A percentile compares a stretch with the other conserved stretches of the same genome.
These are phyloP conservation scores for Poeciliopsis gracilis DNA, from an alignment of 2,797 vertebrate species.

Conservation along the genomic window DNA sequence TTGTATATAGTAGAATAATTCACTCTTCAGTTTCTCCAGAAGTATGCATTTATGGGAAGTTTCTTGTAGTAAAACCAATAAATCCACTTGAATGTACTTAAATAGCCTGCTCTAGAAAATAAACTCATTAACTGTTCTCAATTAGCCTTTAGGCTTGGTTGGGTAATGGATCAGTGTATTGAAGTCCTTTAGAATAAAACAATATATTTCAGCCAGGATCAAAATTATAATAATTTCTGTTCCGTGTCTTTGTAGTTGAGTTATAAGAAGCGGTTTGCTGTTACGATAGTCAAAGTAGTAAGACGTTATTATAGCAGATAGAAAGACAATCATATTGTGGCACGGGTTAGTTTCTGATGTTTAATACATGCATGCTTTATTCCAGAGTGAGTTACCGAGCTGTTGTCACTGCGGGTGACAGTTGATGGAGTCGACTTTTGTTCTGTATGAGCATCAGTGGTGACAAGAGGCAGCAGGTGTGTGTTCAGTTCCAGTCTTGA, in stretches of 20 bases:
- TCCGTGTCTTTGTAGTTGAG: neutral
- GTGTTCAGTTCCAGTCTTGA: constrained; percentile 9
- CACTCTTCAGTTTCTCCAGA: constrained; percentile 13
- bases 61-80: constrained; percentile 1
- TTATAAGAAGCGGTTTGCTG: neutral
- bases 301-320: constrained; percentile 8
- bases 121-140: neutral
- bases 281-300: constrained; percentile 14
- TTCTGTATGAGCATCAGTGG: constrained; percentile 10
- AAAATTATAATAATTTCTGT: neutral
- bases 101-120: neutral
- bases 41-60: constrained; percentile 11
- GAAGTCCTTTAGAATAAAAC: neutral
- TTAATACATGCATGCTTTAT: constrained; percentile 25
- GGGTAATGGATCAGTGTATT: neutral
- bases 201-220: neutral
- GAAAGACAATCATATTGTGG: constrained; percentile 15
- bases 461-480: constrained; percentile 13
- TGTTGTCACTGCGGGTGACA: constrained; percentile 41
- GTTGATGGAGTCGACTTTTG: constrained; percentile 23
- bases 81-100: neutral
- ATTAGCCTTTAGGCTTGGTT: neutral
- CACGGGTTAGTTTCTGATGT: neutral
- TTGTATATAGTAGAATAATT: neutral
- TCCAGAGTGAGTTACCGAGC: constrained; percentile 20